Conservation (phyloP, 2,797 vertebrate species). For the Buphagus erythrorhynchus region DNA sequence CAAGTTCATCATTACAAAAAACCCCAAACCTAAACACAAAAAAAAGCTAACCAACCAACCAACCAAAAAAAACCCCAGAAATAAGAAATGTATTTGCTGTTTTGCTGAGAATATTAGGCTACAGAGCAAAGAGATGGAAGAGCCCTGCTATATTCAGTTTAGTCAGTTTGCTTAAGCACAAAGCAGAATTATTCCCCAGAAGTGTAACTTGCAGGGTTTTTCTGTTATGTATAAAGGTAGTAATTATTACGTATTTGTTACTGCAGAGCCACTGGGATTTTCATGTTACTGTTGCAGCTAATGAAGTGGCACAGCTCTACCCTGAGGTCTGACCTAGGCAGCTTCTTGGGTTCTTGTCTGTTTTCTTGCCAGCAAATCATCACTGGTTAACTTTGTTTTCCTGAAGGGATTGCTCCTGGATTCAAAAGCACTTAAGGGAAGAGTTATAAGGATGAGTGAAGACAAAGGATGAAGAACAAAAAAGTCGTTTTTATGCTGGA, state of each 20-base stretch:
- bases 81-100: neutral
- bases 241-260: constrained; percentile 42
- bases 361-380: neutral
- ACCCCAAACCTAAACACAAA: neutral
- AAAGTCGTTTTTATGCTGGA: neutral
- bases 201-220: neutral
- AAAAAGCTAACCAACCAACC: neutral
- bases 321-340: constrained; percentile 13
- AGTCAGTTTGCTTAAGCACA: neutral
- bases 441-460: neutral
- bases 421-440: neutral
- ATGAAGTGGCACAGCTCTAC: neutral
- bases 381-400: neutral
- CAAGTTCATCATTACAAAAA: neutral
- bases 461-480: neutral
- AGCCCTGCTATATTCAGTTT: neutral
- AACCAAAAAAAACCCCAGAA: neutral
- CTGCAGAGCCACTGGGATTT: constrained; percentile 1
- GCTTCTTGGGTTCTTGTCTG: neutral
- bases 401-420: neutral
- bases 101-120: neutral
- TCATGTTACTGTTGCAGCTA: neutral
- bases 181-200: neutral
- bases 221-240: neutral
- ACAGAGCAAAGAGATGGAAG: neutral